Conservation (phyloP, 2,113 vertebrate species). For the Saccopteryx leptura region DNA sequence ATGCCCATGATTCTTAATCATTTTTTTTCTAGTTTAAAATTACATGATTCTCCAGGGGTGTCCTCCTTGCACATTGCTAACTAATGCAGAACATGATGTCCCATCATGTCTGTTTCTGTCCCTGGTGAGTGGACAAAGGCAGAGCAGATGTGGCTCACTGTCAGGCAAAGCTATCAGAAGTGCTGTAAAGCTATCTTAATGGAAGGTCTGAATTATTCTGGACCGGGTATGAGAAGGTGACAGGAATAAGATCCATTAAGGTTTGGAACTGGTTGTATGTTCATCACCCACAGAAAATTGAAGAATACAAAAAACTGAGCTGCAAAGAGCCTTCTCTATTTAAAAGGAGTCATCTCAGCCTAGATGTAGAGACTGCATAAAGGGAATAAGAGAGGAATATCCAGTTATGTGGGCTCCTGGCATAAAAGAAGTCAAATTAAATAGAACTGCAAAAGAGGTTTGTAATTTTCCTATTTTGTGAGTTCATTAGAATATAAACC, state of each 20-base stretch:
- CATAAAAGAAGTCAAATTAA: not conserved
- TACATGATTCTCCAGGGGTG: constrained; percentile 51
- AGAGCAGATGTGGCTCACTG: constrained; percentile 42
- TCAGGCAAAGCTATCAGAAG: not conserved
- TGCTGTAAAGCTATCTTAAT: not conserved
- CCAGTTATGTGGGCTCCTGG: not conserved
- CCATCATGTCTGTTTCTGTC: constrained; percentile 41
- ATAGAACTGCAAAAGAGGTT: not conserved
- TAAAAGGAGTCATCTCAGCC: not conserved
- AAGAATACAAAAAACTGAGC: not conserved
- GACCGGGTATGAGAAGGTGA: not conserved
- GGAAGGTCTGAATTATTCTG: not conserved
- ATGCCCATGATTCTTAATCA: constrained; percentile 47
- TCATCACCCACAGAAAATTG: not conserved
- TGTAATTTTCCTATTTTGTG: not conserved
- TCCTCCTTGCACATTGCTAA: constrained; percentile 41
- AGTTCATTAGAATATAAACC: not conserved
- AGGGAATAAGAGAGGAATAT: not conserved
- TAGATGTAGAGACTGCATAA: not conserved
- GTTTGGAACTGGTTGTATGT: not conserved
- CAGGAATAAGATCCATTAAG: not conserved
- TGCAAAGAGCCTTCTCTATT: not conserved
- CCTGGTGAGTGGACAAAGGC: constrained; percentile 66
- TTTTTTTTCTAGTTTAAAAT: constrained; percentile 63
- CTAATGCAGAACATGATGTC: constrained; percentile 62